A percentile compares a stretch with the other conserved stretches of the same genome.
Conservation (phyloP, 2,888 invertebrate genomes). For the Aleiodes alternator region DNA sequence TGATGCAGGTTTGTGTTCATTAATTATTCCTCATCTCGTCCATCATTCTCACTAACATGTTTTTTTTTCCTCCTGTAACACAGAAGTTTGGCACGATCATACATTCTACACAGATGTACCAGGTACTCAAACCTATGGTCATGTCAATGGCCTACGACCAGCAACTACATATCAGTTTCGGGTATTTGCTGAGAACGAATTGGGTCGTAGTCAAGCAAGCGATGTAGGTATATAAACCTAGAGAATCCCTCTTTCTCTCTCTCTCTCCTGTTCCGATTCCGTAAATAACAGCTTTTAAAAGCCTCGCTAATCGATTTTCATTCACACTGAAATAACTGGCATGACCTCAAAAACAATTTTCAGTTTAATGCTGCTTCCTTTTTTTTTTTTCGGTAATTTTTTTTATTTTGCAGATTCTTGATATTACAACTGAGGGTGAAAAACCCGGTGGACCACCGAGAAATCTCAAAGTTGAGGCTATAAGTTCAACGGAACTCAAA, state of each 20-base stretch:
- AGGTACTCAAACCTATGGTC: constrained; percentile 88
- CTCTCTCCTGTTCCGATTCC: neutral
- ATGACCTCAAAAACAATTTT: constrained; percentile 26
- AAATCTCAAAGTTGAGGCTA: constrained; percentile 88
- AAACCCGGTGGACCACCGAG: constrained; percentile 87
- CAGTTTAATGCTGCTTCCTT: neutral
- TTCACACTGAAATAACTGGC: constrained; percentile 22
- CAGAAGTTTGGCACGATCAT: constrained; percentile 89
- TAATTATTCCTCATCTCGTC: neutral
- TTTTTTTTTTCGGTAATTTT: neutral
- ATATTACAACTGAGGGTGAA: constrained; percentile 73
- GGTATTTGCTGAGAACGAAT: constrained; percentile 91
- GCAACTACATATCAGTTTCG: constrained; percentile 92
- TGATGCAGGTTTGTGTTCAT: constrained; percentile 80
- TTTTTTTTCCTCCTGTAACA: constrained; percentile 51
- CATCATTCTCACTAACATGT: no score
- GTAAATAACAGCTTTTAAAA: constrained; percentile 45
- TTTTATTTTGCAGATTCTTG: constrained; percentile 66
- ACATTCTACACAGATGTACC: constrained; percentile 89
- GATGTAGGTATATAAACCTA: constrained; percentile 78
- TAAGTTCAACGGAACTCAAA: constrained; percentile 89
- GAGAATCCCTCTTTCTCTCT: neutral
- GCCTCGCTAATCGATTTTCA: constrained; percentile 40
- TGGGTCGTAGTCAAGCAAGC: constrained; percentile 91
- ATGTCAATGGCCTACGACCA: constrained; percentile 88